Evolutionary conservation across 2,888 invertebrate genomes (phyloP).

Genomic region (Papilio demoleus): DNA sequence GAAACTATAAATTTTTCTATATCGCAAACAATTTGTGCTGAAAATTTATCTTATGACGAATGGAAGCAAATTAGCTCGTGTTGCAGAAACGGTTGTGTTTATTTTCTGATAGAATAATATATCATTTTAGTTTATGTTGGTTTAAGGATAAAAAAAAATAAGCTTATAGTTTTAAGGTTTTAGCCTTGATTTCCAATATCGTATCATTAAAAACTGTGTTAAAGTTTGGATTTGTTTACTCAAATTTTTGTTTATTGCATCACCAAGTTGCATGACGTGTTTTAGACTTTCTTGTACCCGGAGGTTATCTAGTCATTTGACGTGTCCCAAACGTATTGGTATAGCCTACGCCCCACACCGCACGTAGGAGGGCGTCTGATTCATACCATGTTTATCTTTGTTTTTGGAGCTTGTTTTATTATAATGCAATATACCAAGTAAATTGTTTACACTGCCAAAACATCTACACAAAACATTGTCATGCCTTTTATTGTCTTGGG

Average conservation of each 20-base stretch:
- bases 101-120: too few species aligned
- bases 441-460: neutral
- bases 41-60: neutral
- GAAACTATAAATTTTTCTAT: constrained; percentile 23
- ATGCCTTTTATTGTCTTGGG: too few species aligned
- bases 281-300: neutral
- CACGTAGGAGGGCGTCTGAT: constrained; percentile 43
- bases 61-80: constrained; percentile 19
- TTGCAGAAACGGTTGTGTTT: neutral
- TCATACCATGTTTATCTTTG: constrained; percentile 38
- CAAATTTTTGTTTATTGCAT: neutral
- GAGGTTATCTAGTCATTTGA: constrained; percentile 11
- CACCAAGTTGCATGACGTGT: neutral
- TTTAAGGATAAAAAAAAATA: too few species aligned
- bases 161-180: too few species aligned
- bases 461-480: too few species aligned
- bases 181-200: too few species aligned
- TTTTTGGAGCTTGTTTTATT: constrained; percentile 32
- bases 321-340: constrained; percentile 35
- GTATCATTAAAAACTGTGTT: too few species aligned
- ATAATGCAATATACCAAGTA: constrained; percentile 17
- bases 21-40: constrained; percentile 16
- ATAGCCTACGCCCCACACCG: constrained; percentile 37
- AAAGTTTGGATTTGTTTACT: neutral
- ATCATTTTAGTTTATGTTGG: too few species aligned